Base-by-base conservation (phyloP, 2,888 invertebrate genomes). In the Timema cristinae region DNA sequence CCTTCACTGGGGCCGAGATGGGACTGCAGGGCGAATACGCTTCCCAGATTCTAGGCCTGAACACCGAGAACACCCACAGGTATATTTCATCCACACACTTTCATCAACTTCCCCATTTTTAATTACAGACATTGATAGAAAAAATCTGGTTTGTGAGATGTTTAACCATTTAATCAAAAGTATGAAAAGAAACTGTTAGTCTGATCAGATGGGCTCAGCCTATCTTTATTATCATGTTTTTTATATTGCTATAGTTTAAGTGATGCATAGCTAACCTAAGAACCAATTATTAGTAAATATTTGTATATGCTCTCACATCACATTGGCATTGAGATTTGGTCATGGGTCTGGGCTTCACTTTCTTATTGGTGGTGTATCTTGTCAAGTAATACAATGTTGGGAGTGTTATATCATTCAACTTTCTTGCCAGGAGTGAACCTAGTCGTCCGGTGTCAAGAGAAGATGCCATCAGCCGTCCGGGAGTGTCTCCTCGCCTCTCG, bases 1-100 rank as follows among this genome's bases (percentile, higher is more conserved):
- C 92, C 0, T 96, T 92, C 79, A 95, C 94, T 50, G 92, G 94
- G 5, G 94, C 94, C 0, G 95, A 94, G 82, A 92, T 95, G 89
- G 89, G 91, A 69, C 87, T 94, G 77, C 94, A 94, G 81, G 94
- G 95, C 69, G 96, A 96, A 83, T 96, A 95, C 84, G 95, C 94
- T 69, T 93, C 95, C 48, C 95, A 95, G 80, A 90, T 95, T 78
- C 85, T 95, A 72, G 93, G 93, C 0, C 83, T 93, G 69, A 88
- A 88, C 76, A 88, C 88, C 72, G 90, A 91, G 74, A 76, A 71
- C 50, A 68, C 70, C 54, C 70, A 68, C 49, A 67, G 70, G 72
- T 73, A 63, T 72, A 32, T 49, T 50, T 47, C 47, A 4, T 32
- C 6, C 2, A 13, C 48, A 50, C 48, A n/a, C n/a, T 16, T 67